Base-by-base conservation (phyloP, 2,888 invertebrate genomes). In the Volucella bombylans region DNA sequence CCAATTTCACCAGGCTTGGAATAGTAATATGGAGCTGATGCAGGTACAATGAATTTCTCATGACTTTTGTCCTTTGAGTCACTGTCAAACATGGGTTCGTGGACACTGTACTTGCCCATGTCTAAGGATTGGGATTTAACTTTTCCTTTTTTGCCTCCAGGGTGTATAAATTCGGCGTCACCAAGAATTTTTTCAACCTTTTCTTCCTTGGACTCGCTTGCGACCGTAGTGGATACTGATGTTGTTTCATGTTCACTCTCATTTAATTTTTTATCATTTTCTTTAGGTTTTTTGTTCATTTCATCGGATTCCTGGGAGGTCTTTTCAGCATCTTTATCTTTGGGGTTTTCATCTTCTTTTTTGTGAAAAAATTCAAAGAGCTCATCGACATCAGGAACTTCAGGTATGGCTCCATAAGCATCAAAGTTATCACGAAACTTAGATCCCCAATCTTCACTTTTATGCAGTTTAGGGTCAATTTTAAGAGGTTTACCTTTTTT, bases 341-440 rank as follows among this genome's bases (percentile, higher is more conserved):
- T 67, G 4, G 86, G 59, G 67, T 89, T 89, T 62, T 90, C 65
- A 4, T 87, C 67, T 57, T 89, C 89, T 69, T 90, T 90, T 43
- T 87, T 87, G 74, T 91, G 90, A 2, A 91, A 90, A 86, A 90
- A 91, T 31, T 90, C 90, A 76, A 90, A 90, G 3, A 90, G 89
- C 72, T 91, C 91, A 77, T 90, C 91, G 38, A 91, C 89, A 64
- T 91, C 90, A 1, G 92, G 91, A 31, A 91, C 89, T 68, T 91
- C 91, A 3, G 91, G 91, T 69, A 91, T 88, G 31, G 87, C 87
- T 8, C 91, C 91, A 65, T 89, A 91, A 4, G 89, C 86, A 67
- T 91, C 89, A 77, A 91, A 91, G 78, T 91, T 91, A 87, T 91
- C 91, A 8, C 90, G 89, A 86, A 91, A 91, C 8, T 90, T 88